phyloP scores from a whole-genome alignment of 37 sponge, comb jelly and placozoan species.

The Petrosia ficiformis region DNA sequence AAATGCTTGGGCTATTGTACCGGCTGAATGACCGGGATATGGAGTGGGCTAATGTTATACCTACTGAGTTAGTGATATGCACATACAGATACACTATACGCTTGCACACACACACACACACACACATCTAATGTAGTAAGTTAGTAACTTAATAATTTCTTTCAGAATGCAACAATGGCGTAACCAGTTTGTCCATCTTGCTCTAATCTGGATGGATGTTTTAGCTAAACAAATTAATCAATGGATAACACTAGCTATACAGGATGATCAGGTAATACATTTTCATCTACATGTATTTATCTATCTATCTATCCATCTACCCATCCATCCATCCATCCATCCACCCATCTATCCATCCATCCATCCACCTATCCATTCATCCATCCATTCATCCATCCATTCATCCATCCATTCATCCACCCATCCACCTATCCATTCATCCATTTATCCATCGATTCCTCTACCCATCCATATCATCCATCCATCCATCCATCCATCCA shows the following conservation, averaged over 20 bases:
- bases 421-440: too few relatives aligned
- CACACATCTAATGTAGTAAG: not conserved
- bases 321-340: too few relatives aligned
- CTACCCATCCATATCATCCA: too few relatives aligned
- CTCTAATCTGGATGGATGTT: slow-evolving; percentile 75
- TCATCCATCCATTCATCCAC: too few relatives aligned
- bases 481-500: too few relatives aligned
- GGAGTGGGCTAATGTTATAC: slow-evolving; percentile 58
- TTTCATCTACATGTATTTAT: not conserved
- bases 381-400: too few relatives aligned
- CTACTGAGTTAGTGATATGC: slow-evolving; percentile 49
- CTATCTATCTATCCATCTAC: not conserved
- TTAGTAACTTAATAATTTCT: not conserved
- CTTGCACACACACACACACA: too few relatives aligned
- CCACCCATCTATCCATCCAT: too few relatives aligned
- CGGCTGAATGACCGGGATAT: slow-evolving; percentile 69
- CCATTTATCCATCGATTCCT: too few relatives aligned
- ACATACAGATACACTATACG: not conserved
- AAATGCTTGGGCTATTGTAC: slow-evolving; percentile 75
- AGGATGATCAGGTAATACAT: slow-evolving; percentile 49
- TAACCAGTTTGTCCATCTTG: slow-evolving; percentile 52
- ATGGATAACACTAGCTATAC: slow-evolving; percentile 48
- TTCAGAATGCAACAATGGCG: slow-evolving; percentile 69
- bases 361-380: too few relatives aligned
- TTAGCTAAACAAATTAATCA: slow-evolving; percentile 43